Conservation (phyloP, 2,113 vertebrate genomes). For the Ceyx melanurus region DNA sequence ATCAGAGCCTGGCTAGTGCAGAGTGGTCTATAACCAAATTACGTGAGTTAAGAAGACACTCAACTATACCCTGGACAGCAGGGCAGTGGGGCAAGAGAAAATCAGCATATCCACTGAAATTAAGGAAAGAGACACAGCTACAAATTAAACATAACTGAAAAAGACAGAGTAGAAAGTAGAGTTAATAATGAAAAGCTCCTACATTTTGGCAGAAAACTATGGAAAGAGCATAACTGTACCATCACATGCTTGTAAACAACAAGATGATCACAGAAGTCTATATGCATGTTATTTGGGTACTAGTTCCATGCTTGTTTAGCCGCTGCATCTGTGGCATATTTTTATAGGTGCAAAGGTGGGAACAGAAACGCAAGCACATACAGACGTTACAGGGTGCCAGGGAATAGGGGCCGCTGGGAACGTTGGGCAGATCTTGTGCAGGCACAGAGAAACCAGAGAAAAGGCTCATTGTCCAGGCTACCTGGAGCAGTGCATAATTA, state of each 20-base stretch:
- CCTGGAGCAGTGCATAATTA: not conserved
- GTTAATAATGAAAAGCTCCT: not conserved
- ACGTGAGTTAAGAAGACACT: not conserved
- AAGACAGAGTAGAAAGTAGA: not conserved
- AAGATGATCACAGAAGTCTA: rapidly evolving
- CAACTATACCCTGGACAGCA: not conserved
- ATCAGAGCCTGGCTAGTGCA: not conserved
- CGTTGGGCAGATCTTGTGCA: rapidly evolving
- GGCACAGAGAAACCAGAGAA: not conserved
- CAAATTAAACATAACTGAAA: not conserved
- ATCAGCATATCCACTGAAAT: not conserved
- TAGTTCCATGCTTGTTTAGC: not conserved
- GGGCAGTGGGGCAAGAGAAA: rapidly evolving
- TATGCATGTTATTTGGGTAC: rapidly evolving
- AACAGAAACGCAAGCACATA: not conserved
- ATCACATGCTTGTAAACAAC: not conserved
- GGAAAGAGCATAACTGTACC: not conserved
- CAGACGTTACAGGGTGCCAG: not conserved
- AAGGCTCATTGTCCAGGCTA: not conserved
- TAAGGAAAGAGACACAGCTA: not conserved
- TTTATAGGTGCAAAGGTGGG: not conserved
- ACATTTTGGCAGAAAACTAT: not conserved
- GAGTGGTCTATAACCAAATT: not conserved
- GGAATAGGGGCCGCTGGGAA: not conserved
- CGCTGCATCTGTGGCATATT: not conserved